Evolutionary conservation across 2,888 invertebrate species (phyloP).

Genomic region (Melipona bicolor): DNA sequence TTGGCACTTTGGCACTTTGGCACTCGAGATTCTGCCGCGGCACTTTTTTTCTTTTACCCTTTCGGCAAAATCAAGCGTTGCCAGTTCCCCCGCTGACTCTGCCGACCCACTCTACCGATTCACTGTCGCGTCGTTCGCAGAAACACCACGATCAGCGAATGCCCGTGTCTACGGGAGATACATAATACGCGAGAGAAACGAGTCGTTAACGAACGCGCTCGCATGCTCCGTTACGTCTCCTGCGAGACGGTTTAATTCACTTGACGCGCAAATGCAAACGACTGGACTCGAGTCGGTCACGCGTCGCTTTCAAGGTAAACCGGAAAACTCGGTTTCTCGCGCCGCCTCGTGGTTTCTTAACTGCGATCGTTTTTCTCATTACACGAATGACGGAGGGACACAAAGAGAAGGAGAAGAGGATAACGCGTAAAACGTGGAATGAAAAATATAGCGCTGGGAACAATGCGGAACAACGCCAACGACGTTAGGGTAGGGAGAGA

Average conservation of each 20-base stretch:
- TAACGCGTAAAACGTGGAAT: not conserved
- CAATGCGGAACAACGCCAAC: not conserved
- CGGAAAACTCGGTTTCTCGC: constrained; percentile 38
- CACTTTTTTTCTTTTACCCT: not conserved
- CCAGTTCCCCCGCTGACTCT: not conserved
- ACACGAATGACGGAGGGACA: too few relatives aligned
- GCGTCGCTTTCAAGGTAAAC: constrained; percentile 49
- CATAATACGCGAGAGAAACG: not conserved
- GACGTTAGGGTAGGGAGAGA: not conserved
- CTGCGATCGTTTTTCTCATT: not conserved
- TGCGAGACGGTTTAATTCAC: constrained; percentile 14
- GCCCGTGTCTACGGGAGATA: too few relatives aligned
- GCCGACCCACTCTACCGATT: not conserved
- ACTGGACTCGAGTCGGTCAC: constrained; percentile 29
- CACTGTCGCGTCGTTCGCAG: not conserved
- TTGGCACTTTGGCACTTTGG: not conserved
- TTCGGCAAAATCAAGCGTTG: too few relatives aligned
- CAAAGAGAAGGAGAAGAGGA: not conserved
- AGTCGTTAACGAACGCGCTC: constrained; percentile 9
- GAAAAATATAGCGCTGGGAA: not conserved
- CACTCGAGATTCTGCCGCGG: not conserved
- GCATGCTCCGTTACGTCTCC: constrained; percentile 12
- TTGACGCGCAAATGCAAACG: constrained; percentile 50
- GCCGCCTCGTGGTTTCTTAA: constrained; percentile 15
- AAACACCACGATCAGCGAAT: not conserved